These are phyloP conservation scores for Chaetodon trifasciatus DNA, from an alignment of 2,797 vertebrate species.

Conservation along the genomic window DNA sequence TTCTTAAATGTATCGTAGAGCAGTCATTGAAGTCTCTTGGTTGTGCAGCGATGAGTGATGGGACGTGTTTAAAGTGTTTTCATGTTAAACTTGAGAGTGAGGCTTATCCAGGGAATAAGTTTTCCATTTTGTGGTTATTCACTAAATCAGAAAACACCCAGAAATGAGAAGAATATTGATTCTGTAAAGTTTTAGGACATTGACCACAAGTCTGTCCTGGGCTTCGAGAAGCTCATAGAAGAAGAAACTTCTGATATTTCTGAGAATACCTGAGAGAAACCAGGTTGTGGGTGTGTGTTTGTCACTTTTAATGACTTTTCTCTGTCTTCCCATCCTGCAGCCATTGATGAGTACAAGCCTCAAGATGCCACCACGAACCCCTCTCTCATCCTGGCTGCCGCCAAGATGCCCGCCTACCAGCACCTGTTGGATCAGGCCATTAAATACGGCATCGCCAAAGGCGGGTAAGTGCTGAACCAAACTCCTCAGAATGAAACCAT, in stretches of 20 bases:
- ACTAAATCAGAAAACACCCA: not conserved
- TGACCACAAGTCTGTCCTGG: too few species aligned
- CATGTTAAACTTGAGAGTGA: not conserved
- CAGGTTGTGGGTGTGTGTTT: not conserved
- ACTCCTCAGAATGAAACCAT: not conserved
- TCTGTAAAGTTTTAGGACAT: not conserved
- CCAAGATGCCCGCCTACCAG: conserved; percentile 95
- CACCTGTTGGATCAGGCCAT: conserved; percentile 92
- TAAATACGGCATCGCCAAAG: conserved; percentile 89
- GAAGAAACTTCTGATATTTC: not conserved
- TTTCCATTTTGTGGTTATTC: not conserved
- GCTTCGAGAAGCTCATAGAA: too few species aligned
- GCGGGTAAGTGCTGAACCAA: conserved; percentile 85
- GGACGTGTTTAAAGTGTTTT: not conserved
- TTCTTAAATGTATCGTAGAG: too few species aligned
- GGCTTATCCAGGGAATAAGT: not conserved
- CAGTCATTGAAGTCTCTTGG: too few species aligned
- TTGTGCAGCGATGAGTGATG: too few species aligned
- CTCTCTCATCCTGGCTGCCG: conserved; percentile 95
- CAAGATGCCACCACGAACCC: conserved; percentile 99
- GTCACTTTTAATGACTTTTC: not conserved
- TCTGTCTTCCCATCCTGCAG: conserved; percentile 73
- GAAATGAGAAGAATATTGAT: not conserved
- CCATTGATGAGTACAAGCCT: conserved; percentile 97
- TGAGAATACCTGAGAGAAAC: not conserved